Evolutionary conservation across 1,140 invertebrate genomes (phyloP).

Genomic region (Cyphomyrmex costatus): DNA sequence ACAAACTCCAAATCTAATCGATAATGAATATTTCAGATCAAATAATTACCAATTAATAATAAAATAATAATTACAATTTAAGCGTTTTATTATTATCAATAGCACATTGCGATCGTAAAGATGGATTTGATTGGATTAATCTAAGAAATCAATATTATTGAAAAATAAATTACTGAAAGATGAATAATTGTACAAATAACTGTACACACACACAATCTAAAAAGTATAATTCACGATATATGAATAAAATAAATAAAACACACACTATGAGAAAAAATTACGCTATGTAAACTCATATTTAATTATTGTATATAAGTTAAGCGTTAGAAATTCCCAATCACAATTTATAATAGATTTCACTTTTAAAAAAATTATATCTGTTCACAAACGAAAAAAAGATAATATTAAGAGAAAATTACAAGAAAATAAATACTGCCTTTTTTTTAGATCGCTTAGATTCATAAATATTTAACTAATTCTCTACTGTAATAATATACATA

Average conservation of each 20-base stretch:
- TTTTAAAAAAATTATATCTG: conserved; percentile 4
- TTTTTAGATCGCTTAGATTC: neutral
- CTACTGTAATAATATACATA: neutral
- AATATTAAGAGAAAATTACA: neutral
- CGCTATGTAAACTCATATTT: neutral
- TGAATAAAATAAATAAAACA: neutral
- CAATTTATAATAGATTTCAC: neutral
- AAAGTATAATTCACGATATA: neutral
- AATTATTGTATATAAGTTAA: neutral
- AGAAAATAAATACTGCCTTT: neutral
- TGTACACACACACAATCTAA: conserved; percentile 6
- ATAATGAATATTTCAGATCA: conserved; percentile 21
- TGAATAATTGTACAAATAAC: neutral
- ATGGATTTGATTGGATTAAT: neutral
- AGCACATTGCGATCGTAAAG: conserved; percentile 16
- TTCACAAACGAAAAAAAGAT: neutral
- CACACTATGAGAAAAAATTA: neutral
- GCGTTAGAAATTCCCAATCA: neutral
- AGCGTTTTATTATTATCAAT: neutral
- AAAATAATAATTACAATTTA: conserved; percentile 8
- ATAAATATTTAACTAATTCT: conserved; percentile 1
- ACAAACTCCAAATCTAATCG: conserved; percentile 2
- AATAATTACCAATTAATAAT: conserved; percentile 8
- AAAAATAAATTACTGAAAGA: neutral
- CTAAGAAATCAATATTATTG: neutral